Conservation (phyloP, 2,888 invertebrate genomes). For the Erebia aethiops region DNA sequence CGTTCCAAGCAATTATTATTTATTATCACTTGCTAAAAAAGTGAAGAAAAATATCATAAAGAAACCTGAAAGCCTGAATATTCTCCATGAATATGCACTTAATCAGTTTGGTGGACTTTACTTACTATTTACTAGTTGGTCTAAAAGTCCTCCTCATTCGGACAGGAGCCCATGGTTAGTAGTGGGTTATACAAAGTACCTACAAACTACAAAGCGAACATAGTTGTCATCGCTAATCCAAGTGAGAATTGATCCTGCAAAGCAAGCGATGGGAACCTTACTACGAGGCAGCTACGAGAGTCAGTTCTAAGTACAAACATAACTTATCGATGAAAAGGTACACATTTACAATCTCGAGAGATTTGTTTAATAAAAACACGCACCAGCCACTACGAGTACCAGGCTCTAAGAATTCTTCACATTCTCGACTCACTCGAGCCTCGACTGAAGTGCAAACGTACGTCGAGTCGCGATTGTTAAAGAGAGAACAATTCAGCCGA, state of each 20-base stretch:
- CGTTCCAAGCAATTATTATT: too few relatives aligned
- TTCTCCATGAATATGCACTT: too few relatives aligned
- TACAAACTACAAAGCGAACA: neutral
- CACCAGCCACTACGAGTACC: constrained; percentile 2
- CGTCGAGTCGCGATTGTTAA: constrained; percentile 65
- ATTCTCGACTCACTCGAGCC: constrained; percentile 49
- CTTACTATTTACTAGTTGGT: too few relatives aligned
- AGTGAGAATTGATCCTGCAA: neutral
- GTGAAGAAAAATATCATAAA: too few relatives aligned
- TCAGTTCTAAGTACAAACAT: neutral
- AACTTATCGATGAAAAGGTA: constrained; percentile 16
- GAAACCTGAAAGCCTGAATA: too few relatives aligned
- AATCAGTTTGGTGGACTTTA: too few relatives aligned
- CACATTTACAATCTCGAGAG: constrained; percentile 13
- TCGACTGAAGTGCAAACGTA: constrained; percentile 61
- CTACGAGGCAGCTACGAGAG: neutral
- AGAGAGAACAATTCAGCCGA: constrained; percentile 70
- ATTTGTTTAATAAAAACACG: constrained; percentile 25
- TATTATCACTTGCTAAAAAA: too few relatives aligned
- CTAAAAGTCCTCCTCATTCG: too few relatives aligned
- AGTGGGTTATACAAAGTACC: neutral
- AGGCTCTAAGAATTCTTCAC: constrained; percentile 25
- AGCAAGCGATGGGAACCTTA: neutral
- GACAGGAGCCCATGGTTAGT: too few relatives aligned
- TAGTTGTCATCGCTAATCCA: neutral